Conservation (phyloP, 92 coral and sea anemone species). For the Metridium senile region DNA sequence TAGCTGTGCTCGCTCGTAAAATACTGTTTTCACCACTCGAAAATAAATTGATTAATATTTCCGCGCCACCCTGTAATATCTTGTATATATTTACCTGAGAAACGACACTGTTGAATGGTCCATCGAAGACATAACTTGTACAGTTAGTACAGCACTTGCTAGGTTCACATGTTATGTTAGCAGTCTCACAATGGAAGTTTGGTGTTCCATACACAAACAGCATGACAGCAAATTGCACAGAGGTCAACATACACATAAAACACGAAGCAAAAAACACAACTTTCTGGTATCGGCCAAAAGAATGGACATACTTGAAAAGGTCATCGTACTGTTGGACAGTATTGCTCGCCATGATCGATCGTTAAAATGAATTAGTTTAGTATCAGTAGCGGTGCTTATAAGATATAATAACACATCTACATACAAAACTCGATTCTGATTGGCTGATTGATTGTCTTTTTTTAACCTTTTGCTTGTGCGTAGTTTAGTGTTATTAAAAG, state of each 20-base stretch:
- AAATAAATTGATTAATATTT: too few relatives aligned
- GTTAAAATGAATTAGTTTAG: too few relatives aligned
- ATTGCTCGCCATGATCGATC: too few relatives aligned
- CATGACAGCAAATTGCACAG: slow-evolving; percentile 39
- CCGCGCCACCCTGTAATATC: not conserved
- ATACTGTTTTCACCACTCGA: too few relatives aligned
- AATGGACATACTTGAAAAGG: slow-evolving; percentile 28
- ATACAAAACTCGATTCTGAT: too few relatives aligned
- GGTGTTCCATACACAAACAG: slow-evolving; percentile 58
- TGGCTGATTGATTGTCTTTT: too few relatives aligned
- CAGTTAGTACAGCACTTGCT: slow-evolving; percentile 47
- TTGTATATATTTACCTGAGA: slow-evolving; percentile 30
- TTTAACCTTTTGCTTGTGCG: too few relatives aligned
- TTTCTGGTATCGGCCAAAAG: slow-evolving; percentile 64
- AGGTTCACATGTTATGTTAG: slow-evolving; percentile 21
- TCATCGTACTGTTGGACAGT: slow-evolving; percentile 47
- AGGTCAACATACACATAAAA: slow-evolving; percentile 28
- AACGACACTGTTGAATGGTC: slow-evolving; percentile 38
- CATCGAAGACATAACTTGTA: slow-evolving; percentile 38
- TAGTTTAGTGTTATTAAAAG: too few relatives aligned
- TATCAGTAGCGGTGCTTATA: too few relatives aligned
- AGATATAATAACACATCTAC: too few relatives aligned
- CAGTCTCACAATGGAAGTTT: slow-evolving; percentile 43
- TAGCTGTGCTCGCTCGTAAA: too few relatives aligned
- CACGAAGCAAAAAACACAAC: slow-evolving; percentile 31